A percentile compares a stretch with the other conserved stretches of the same genome.
phyloP scores from a whole-genome alignment of 2,888 invertebrate genomes.

The Pristionchus fissidentatus region DNA sequence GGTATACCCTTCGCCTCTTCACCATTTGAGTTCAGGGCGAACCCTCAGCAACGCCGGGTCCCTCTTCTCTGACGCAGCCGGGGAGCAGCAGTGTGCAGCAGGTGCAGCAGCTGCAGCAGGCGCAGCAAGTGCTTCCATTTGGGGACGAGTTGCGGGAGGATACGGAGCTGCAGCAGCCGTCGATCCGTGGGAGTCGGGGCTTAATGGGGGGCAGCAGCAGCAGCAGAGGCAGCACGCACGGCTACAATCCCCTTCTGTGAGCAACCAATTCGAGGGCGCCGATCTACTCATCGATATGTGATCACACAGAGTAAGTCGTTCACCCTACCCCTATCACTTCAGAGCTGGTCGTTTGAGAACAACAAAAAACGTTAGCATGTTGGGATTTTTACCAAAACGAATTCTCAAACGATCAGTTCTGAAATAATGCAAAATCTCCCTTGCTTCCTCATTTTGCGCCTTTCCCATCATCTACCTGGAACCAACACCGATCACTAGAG shows the following conservation, averaged over 20 bases:
- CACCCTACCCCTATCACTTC: no score
- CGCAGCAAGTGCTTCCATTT: slow-evolving; percentile 23
- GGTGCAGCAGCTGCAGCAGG: neutral
- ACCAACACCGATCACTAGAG: no score
- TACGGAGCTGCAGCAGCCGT: slow-evolving; percentile 43
- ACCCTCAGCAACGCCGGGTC: slow-evolving; percentile 43
- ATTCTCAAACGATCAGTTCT: no score
- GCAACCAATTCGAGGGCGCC: neutral
- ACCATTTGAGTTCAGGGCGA: slow-evolving; percentile 22
- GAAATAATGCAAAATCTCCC: no score
- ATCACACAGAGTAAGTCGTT: slow-evolving; percentile 11
- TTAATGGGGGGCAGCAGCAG: neutral
- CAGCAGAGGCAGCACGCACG: neutral
- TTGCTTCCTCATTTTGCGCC: no score
- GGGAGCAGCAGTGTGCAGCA: neutral
- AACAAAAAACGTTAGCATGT: neutral
- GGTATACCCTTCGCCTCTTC: neutral
- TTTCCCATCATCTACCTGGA: no score
- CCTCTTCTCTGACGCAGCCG: slow-evolving; percentile 26
- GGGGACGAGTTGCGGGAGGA: slow-evolving; percentile 41
- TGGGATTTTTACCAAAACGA: neutral
- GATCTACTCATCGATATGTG: slow-evolving; percentile 40
- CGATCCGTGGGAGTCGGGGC: slow-evolving; percentile 39
- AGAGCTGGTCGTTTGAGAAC: neutral
- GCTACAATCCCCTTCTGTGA: slow-evolving; percentile 47